Percentiles rank a stretch among this genome's conserved stretches.
Conservation (phyloP, 1,140 invertebrate species). For the Rhysida immarginata region DNA sequence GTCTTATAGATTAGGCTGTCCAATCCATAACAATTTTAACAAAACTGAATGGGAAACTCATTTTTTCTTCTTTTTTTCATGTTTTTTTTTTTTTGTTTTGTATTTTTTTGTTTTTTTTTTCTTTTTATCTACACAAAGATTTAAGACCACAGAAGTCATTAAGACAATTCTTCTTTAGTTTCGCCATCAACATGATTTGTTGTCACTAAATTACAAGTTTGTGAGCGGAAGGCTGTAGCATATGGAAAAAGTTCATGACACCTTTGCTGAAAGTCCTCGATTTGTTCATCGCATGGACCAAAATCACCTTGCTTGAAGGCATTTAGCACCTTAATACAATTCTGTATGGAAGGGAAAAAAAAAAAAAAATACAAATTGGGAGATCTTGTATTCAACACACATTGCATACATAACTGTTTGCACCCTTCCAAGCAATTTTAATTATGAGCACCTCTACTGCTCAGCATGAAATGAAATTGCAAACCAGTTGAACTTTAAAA, state of each 20-base stretch:
- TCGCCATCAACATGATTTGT: slow-evolving; percentile 17
- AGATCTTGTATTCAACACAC: neutral
- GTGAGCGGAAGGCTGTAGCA: slow-evolving; percentile 28
- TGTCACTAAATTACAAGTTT: slow-evolving; percentile 6
- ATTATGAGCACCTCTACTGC: too few relatives aligned
- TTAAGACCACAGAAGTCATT: too few relatives aligned
- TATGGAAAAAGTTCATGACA: slow-evolving; percentile 53
- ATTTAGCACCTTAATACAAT: slow-evolving; percentile 58
- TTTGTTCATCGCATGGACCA: slow-evolving; percentile 48
- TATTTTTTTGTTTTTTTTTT: too few relatives aligned
- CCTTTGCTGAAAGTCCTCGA: slow-evolving; percentile 47
- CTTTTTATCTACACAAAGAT: too few relatives aligned
- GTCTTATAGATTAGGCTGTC: too few relatives aligned
- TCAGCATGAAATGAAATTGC: neutral
- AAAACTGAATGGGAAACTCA: too few relatives aligned
- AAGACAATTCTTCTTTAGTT: slow-evolving; percentile 15
- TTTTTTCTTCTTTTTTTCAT: too few relatives aligned
- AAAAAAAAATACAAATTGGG: too few relatives aligned
- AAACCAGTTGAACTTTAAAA: neutral
- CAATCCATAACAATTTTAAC: too few relatives aligned
- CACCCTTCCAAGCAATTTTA: too few relatives aligned
- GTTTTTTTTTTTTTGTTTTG: too few relatives aligned
- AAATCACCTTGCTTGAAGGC: slow-evolving; percentile 60
- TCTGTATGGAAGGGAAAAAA: slow-evolving; percentile 35
- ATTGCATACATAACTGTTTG: neutral